Evolutionary conservation across 2,888 invertebrate species (phyloP), one percentile per base, ranked within the genome.

Genomic region (Dryobota labecula): DNA sequence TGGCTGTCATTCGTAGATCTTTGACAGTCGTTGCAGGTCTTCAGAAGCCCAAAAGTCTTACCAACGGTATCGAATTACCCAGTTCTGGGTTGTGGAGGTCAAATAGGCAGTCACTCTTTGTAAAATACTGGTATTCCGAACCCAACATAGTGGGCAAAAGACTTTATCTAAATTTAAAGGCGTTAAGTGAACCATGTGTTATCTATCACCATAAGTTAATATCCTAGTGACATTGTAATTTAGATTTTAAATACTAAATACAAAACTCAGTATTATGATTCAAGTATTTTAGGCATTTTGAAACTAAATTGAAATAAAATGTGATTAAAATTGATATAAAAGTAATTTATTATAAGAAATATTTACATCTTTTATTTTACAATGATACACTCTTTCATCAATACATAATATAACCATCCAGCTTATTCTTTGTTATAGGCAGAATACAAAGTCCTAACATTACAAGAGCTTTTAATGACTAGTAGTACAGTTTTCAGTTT

Each of bases 321-420:
- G 63, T 70, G 33, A 60, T 43, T 33, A 11, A 24, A 63, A 20
- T 76, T 70, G 33, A 57, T 82, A 73, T 61, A 76, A 76, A 80
- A 80, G 56, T 79, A 51, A 53, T 73, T 71, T 80, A 73, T 76
- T 74, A 47, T 61, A 51, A 43, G 36, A 36, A 74, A 51, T 81
- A 81, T 82, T 78, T 74, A 82, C 79, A 81, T 53, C 41, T 70
- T 78, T 78, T 56, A 78, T 61, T 71, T 76, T 63, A 71, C 30
- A 63, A 30, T 71, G 24, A 54, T 60, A 76, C 57, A 47, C 30
- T 57, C 11, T 27, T 41, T 24, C 18, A 27, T 36, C 33, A 74
- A 30, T 49, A 51, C 11, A 24, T 41, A 45, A 20, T 33, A 49
- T 30, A 24, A 30, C 7, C 51, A 20, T 71, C n/a, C 41, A n/a